Conservation (phyloP, 2,888 invertebrate species). For the Tiliacea aurago region DNA sequence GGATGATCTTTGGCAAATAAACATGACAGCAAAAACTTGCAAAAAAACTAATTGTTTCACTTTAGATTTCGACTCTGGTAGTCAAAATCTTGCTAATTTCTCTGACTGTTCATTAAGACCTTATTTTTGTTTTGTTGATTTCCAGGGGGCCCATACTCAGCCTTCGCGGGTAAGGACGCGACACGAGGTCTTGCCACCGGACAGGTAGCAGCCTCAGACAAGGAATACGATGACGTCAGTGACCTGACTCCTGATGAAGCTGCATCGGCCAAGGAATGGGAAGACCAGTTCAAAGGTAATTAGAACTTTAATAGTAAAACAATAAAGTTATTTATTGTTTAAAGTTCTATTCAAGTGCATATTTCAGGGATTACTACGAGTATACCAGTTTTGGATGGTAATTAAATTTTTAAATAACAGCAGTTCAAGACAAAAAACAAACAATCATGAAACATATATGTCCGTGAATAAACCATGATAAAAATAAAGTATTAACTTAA, state of each 20-base stretch:
- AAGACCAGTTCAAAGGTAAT: constrained; percentile 87
- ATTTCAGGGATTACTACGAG: no score
- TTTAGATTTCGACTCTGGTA: background rate
- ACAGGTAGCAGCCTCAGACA: constrained; percentile 82
- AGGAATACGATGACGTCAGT: constrained; percentile 86
- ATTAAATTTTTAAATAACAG: no score
- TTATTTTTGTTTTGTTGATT: constrained; percentile 45
- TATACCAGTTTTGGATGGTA: no score
- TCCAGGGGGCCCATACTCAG: constrained; percentile 87
- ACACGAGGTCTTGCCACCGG: constrained; percentile 86
- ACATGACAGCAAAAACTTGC: background rate
- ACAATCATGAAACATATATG: background rate
- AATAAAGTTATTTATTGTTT: background rate
- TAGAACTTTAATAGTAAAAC: background rate
- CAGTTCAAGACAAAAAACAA: background rate
- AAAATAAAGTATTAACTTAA: background rate
- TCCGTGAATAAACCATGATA: background rate
- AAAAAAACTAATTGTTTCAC: background rate
- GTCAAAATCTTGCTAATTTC: background rate
- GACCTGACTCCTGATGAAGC: constrained; percentile 83
- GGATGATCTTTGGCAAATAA: background rate
- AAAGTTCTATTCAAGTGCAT: no score
- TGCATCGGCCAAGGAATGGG: constrained; percentile 87
- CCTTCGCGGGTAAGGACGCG: constrained; percentile 85
- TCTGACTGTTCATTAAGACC: background rate